Evolutionary conservation across 2,113 vertebrate genomes (phyloP).

Genomic region (Panthera uncia): DNA sequence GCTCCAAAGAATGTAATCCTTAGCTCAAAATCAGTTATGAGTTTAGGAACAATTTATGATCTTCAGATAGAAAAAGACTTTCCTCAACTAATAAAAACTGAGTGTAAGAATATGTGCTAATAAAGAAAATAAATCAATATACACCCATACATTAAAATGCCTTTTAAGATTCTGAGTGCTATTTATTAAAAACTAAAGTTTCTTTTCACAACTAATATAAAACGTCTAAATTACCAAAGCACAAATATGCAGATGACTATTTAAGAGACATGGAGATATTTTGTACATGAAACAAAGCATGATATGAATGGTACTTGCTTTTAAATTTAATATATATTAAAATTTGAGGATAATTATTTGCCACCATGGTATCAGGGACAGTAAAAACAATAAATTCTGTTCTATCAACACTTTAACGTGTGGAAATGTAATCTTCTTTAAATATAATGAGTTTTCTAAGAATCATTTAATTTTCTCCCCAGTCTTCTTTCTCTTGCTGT

Average conservation of each 20-base stretch:
- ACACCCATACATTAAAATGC: not conserved
- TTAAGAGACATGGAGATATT: not conserved
- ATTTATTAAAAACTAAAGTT: not conserved
- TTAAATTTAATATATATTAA: slow-evolving; percentile 20
- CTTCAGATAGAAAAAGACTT: not conserved
- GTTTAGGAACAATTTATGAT: not conserved
- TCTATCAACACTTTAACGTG: slow-evolving; percentile 47
- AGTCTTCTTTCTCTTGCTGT: slow-evolving; percentile 36
- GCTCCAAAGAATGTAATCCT: not conserved
- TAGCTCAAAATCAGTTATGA: not conserved
- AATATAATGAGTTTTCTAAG: slow-evolving; percentile 53
- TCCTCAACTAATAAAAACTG: not conserved
- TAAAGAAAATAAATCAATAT: not conserved
- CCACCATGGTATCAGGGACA: not conserved
- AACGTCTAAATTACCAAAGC: not conserved
- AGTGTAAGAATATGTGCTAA: not conserved
- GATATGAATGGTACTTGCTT: not conserved
- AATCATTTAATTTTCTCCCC: slow-evolving; percentile 41
- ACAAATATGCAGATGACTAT: not conserved
- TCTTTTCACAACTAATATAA: not conserved
- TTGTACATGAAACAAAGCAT: not conserved
- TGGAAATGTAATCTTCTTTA: slow-evolving; percentile 53
- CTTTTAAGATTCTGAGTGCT: not conserved
- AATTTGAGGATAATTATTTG: not conserved
- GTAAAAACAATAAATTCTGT: not conserved